These are phyloP conservation scores for Meleagris gallopavo DNA, from an alignment of 2,113 vertebrate species.

Conservation along the genomic window DNA sequence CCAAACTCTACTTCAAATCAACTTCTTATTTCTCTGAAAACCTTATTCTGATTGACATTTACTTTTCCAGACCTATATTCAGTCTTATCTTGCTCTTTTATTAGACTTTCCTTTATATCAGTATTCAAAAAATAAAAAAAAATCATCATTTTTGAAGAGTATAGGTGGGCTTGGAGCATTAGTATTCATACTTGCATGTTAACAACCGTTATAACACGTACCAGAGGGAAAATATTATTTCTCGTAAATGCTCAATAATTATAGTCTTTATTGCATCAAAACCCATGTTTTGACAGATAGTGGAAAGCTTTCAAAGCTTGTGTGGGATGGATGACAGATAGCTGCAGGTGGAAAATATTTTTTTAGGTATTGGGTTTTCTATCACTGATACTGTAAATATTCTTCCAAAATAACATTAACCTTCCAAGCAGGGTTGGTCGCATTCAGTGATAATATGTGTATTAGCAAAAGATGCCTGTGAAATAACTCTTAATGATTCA, in stretches of 20 bases:
- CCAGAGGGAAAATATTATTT: conserved; percentile 80
- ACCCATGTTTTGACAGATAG: conserved; percentile 75
- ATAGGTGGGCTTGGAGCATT: conserved; percentile 59
- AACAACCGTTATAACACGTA: conserved; percentile 65
- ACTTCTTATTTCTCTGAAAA: conserved; percentile 1
- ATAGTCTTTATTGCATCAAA: conserved; percentile 80
- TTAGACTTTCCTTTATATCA: conserved; percentile 39
- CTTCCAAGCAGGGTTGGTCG: conserved; percentile 34
- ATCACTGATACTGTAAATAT: conserved; percentile 17
- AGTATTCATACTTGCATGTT: conserved; percentile 67
- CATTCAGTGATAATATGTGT: conserved; percentile 14
- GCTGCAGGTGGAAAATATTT: conserved; percentile 71
- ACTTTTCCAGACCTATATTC: conserved; percentile 57
- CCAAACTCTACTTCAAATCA: conserved; percentile 45
- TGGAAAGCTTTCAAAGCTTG: conserved; percentile 73
- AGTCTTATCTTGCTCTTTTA: conserved; percentile 40
- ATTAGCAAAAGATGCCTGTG: conserved; percentile 45
- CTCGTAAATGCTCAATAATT: conserved; percentile 80
- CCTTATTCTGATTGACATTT: conserved; percentile 63
- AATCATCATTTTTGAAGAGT: conserved; percentile 26
- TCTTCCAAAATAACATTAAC: conserved; percentile 70
- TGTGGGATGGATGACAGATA: conserved; percentile 72
- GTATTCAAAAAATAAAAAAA: conserved; percentile 1
- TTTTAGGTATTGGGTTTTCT: conserved; percentile 63
- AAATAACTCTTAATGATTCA: conserved; percentile 51